phyloP scores from a whole-genome alignment of 1,140 invertebrate genomes.

The Calephelis nemesis region DNA sequence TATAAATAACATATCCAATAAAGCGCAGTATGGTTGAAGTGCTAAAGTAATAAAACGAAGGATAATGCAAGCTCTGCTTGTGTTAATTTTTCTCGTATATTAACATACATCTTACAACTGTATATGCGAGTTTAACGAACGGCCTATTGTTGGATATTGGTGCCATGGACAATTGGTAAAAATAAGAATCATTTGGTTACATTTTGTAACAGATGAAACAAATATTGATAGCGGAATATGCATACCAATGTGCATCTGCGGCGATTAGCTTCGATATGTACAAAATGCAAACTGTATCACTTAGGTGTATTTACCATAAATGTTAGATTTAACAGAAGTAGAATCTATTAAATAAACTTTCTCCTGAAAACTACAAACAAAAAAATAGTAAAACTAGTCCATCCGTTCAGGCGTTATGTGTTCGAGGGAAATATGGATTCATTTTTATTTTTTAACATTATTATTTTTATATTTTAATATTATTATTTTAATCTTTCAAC shows the following conservation, averaged over 20 bases:
- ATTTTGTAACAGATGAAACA: slow-evolving; percentile 16
- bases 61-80: slow-evolving; percentile 38
- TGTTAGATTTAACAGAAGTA: too few relatives aligned
- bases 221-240: slow-evolving; percentile 13
- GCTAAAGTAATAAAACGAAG: slow-evolving; percentile 47
- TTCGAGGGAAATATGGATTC: too few relatives aligned
- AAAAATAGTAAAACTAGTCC: too few relatives aligned
- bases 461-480: too few relatives aligned
- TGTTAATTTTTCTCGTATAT: slow-evolving; percentile 55
- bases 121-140: slow-evolving; percentile 6
- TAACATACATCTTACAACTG: slow-evolving; percentile 36
- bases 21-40: slow-evolving; percentile 35
- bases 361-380: too few relatives aligned
- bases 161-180: slow-evolving; percentile 45
- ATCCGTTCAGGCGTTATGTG: too few relatives aligned
- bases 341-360: too few relatives aligned
- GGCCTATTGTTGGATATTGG: slow-evolving; percentile 49
- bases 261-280: too few relatives aligned
- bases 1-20: slow-evolving; percentile 34
- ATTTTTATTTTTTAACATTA: too few relatives aligned
- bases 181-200: slow-evolving; percentile 45
- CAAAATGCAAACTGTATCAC: neutral
- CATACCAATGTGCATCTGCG: slow-evolving; percentile 29
- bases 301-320: neutral
- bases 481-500: too few relatives aligned